Evolutionary conservation across 2,888 invertebrate genomes (phyloP), one percentile per base, ranked within the genome.

Genomic region (Scrobipalpa atriplicella): DNA sequence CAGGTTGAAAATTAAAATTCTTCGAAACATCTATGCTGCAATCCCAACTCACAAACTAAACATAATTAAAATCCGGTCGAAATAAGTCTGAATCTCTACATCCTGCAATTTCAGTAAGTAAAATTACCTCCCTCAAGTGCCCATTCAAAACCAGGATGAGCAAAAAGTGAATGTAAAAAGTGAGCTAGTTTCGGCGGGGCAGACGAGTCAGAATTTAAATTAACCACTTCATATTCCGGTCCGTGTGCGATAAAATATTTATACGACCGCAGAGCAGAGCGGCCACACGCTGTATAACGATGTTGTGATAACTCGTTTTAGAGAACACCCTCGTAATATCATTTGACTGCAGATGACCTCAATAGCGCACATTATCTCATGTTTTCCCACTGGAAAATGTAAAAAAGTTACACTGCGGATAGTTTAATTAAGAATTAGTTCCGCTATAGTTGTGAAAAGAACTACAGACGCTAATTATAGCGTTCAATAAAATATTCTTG

Each of bases 151-250:
- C 74, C 75, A 77, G 75, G 68, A 68, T 65, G 69, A 54, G 67
- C 72, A 78, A 79, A 76, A 80, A 75, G 71, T 73, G 73, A 73
- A 79, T 76, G 75, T 75, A 76, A 66, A 64, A 64, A 39, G 39
- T 52, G 67, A 18, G 63, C 58, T 64, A 64, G 64, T 67, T 78
- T 78, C 78, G 75, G 72, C 81, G 75, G 70, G 70, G 70, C 76
- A 76, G 76, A 76, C 78, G 77, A 83, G 83, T 73, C 83, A 81
- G 86, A 86, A 89, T 88, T 86, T 85, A 86, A 87, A 87, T 87
- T 89, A 89, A 87, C 86, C 84, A 85, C 86, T 88, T 86, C 87
- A 87, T 86, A 88, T 85, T 85, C 83, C 73, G 76, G 79, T 78
- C 78, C 77, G 78, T 74, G 76, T 75, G 78, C 77, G 74, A 80